Evolutionary conservation across 2,888 invertebrate genomes (phyloP).

Genomic region (Mylabris sibirica): DNA sequence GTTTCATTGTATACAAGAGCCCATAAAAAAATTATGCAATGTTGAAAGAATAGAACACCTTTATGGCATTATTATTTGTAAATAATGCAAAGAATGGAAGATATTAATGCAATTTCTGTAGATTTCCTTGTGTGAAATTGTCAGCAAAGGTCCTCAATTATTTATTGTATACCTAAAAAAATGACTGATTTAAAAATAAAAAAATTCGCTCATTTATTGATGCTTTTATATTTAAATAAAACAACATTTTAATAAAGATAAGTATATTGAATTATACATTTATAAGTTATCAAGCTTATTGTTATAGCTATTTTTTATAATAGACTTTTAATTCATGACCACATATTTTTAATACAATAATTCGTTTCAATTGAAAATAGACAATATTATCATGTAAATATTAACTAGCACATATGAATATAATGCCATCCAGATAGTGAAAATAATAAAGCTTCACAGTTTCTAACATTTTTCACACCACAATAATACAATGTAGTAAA

Average conservation of each 20-base stretch:
- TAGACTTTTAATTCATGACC: slow-evolving; percentile 40
- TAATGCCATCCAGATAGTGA: background rate
- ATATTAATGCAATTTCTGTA: too few species aligned
- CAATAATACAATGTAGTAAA: background rate
- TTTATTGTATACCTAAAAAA: too few species aligned
- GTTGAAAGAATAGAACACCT: too few species aligned
- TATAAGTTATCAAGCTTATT: slow-evolving; percentile 49
- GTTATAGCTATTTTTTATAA: slow-evolving; percentile 42
- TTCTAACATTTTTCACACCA: background rate
- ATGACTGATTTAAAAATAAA: too few species aligned
- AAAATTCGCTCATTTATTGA: too few species aligned
- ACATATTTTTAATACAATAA: slow-evolving; percentile 24
- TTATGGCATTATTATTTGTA: too few species aligned
- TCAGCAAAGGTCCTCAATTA: too few species aligned
- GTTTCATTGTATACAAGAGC: too few species aligned
- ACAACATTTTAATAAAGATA: slow-evolving; percentile 44
- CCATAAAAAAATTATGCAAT: too few species aligned
- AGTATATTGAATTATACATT: slow-evolving; percentile 53
- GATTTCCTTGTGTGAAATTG: too few species aligned
- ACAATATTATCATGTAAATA: slow-evolving; percentile 25
- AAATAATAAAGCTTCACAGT: background rate
- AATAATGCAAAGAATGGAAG: too few species aligned
- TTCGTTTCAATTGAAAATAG: slow-evolving; percentile 20
- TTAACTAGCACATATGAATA: background rate
- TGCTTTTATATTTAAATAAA: slow-evolving; percentile 25